A percentile compares a stretch with the other conserved stretches of the same genome.
These are phyloP conservation scores for Panopea generosa DNA, from an alignment of 2,888 invertebrate genomes.

Conservation along the genomic window DNA sequence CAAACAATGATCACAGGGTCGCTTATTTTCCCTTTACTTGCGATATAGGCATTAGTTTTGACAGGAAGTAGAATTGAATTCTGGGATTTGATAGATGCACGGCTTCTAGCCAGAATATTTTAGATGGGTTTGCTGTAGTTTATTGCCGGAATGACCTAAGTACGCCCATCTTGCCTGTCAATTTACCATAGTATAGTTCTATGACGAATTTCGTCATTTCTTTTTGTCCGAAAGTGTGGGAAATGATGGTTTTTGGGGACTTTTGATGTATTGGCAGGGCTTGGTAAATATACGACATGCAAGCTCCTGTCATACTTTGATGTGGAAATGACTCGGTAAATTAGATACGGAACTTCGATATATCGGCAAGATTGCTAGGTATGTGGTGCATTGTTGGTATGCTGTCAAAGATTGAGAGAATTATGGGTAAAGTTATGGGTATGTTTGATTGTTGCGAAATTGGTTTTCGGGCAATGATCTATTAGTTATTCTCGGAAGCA, in stretches of 20 bases:
- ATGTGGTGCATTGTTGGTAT: not conserved
- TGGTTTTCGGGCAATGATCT: no score
- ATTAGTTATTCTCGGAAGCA: no score
- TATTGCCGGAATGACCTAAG: no score
- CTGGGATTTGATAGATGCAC: constrained; percentile 31
- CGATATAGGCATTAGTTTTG: constrained; percentile 44
- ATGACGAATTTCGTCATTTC: no score
- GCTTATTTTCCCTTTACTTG: constrained; percentile 4
- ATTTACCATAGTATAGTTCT: no score
- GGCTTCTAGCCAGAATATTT: not conserved
- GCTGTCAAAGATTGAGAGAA: no score
- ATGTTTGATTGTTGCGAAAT: no score
- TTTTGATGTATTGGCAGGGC: constrained; percentile 17
- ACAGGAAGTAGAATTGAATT: constrained; percentile 47
- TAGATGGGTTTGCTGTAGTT: no score
- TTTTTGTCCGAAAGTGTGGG: constrained; percentile 1
- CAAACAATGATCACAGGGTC: constrained; percentile 7
- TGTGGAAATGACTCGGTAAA: constrained; percentile 6
- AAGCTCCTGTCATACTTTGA: constrained; percentile 3
- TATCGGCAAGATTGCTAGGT: constrained; percentile 8
- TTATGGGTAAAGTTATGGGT: no score
- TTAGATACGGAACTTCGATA: not conserved
- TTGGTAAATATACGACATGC: constrained; percentile 12
- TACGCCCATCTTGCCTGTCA: no score
- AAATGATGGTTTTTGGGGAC: constrained; percentile 1